Conservation (phyloP, 2,888 invertebrate genomes). For the Calliphora vomitoria region DNA sequence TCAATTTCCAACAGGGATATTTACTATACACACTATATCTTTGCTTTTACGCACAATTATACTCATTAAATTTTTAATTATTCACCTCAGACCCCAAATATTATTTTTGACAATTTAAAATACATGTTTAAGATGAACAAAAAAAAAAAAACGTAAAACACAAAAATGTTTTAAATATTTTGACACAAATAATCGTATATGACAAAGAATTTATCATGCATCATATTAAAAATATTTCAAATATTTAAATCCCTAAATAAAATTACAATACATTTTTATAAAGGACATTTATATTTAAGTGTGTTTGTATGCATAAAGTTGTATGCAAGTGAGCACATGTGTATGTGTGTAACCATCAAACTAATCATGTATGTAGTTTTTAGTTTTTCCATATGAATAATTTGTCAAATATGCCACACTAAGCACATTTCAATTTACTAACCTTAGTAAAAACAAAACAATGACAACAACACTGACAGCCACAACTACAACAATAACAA, state of each 20-base stretch:
- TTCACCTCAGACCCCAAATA: neutral
- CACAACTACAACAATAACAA: slow-evolving; percentile 4
- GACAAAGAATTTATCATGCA: slow-evolving; percentile 25
- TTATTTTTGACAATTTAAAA: neutral
- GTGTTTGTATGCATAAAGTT: neutral
- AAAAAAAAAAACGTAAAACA: neutral
- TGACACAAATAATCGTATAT: slow-evolving; percentile 39
- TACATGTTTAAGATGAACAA: neutral
- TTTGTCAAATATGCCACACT: slow-evolving; percentile 46
- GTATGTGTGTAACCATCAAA: slow-evolving; percentile 1
- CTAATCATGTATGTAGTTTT: slow-evolving; percentile 41
- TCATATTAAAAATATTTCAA: slow-evolving; percentile 29
- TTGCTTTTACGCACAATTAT: no score
- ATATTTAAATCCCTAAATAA: slow-evolving; percentile 17
- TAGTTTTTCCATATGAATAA: slow-evolving; percentile 50
- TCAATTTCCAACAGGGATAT: no score
- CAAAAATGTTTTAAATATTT: slow-evolving; percentile 16
- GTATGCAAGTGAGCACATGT: no score
- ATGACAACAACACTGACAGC: neutral
- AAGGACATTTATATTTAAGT: neutral
- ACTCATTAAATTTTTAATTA: slow-evolving; percentile 1
- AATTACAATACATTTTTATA: slow-evolving; percentile 24
- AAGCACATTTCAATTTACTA: slow-evolving; percentile 56
- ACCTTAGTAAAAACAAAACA: slow-evolving; percentile 1
- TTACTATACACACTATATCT: no score